These are phyloP conservation scores for Odontomachus brunneus DNA, from an alignment of 1,140 invertebrate genomes.

Conservation along the genomic window DNA sequence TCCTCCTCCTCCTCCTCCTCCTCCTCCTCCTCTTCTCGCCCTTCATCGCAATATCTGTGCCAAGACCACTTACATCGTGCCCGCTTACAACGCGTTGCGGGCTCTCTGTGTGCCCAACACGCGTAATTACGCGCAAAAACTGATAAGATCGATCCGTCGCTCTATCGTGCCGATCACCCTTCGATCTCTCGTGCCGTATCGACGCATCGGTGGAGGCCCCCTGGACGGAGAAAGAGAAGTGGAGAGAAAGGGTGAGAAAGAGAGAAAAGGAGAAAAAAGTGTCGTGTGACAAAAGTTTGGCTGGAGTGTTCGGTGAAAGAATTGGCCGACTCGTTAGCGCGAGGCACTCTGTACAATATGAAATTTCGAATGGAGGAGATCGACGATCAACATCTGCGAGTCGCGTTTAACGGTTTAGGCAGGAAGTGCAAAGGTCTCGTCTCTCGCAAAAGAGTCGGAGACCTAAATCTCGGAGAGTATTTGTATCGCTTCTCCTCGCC, in stretches of 20 bases:
- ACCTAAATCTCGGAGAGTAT: too few species aligned
- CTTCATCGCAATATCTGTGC: slow-evolving; percentile 61
- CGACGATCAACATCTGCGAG: slow-evolving; percentile 46
- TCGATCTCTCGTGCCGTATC: slow-evolving; percentile 82
- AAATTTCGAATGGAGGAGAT: slow-evolving; percentile 63
- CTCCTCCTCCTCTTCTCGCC: not conserved
- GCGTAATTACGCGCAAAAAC: slow-evolving; percentile 84
- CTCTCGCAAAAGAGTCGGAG: not conserved
- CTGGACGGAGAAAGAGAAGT: not conserved
- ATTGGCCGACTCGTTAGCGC: slow-evolving; percentile 68
- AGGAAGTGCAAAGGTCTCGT: too few species aligned
- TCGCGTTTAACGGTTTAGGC: too few species aligned
- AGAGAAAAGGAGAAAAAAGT: not conserved
- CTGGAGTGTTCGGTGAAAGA: slow-evolving; percentile 66
- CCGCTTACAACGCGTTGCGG: slow-evolving; percentile 71
- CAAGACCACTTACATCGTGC: too few species aligned
- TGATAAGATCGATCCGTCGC: slow-evolving; percentile 83
- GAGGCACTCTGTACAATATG: slow-evolving; percentile 14
- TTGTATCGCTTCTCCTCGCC: not conserved
- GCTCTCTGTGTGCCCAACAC: slow-evolving; percentile 81
- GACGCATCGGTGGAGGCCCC: too few species aligned
- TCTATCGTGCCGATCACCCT: slow-evolving; percentile 82
- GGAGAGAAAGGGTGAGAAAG: not conserved
- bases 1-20: too few species aligned
- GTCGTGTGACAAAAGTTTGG: slow-evolving; percentile 24